Base-by-base conservation (phyloP, 2,797 vertebrate genomes). In the Neosilurus hyrtlii region DNA sequence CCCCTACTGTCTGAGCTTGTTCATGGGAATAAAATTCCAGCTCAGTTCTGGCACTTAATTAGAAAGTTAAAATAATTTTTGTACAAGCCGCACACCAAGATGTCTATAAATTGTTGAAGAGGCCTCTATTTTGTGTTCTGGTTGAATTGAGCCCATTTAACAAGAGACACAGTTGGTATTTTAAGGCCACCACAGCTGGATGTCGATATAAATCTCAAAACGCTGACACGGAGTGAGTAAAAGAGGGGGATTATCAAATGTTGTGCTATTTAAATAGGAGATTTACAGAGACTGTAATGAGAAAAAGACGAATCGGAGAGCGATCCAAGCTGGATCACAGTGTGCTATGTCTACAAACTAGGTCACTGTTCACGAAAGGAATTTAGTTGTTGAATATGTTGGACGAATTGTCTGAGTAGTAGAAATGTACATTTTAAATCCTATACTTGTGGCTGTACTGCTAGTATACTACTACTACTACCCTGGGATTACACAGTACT, bases 111-210 rank as follows among this genome's bases (percentile, higher is more conserved):
- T 10, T 43, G 43, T 43, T 43, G 43, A 54, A 59, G 26, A 37
- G 20, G 30, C 18, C 20, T 75, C 18, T 76, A 22, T 76, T 61
- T 61, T 61, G 20, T 4, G 22, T 76, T 61, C 30, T 76, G 20
- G 10, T n/a, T 59, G 56, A 76, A 76, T n/a, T 7, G 56, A n/a
- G 30, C 35, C 20, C 12, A 43, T 76, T 76, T 76, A 43, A 59
- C 10, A 7, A 15, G 56, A 76, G 61, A 61, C 56, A 59, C 56
- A 61, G 73, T 54, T 43, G 56, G 56, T 43, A 8, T 75, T 75
- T 75, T 75, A 75, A 59, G 73, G 56, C 37, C 35, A 61, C 24
- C 6, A 20, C 56, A 76, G 56, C 56, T 61, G 73, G 73, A 37
- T 59, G 6, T 20, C 15, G 3, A 37, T 76, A 59, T 59, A 76